Evolutionary conservation across 2,888 invertebrate species (phyloP).

Genomic region (Hecatera dysodea): DNA sequence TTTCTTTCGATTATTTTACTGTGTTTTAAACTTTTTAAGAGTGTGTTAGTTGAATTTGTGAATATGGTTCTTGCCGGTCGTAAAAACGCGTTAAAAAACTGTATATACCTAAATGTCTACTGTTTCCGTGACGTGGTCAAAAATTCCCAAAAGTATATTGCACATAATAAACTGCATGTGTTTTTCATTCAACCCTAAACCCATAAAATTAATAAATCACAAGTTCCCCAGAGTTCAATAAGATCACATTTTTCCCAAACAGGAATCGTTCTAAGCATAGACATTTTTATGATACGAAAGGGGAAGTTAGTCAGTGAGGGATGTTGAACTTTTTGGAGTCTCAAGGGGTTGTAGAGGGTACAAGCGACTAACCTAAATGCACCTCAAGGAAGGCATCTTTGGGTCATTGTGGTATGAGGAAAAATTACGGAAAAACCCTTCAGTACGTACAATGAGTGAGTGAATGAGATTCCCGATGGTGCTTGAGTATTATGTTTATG

Average conservation of each 20-base stretch:
- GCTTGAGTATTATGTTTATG: constrained; percentile 19
- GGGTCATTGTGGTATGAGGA: constrained; percentile 60
- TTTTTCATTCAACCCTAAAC: background rate
- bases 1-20: background rate
- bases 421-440: constrained; percentile 57
- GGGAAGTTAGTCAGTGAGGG: constrained; percentile 47
- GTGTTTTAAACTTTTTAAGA: background rate
- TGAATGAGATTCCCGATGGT: constrained; percentile 44
- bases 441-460: constrained; percentile 32
- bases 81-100: background rate
- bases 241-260: constrained; percentile 35
- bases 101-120: background rate
- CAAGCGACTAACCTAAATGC: constrained; percentile 46
- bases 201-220: constrained; percentile 19
- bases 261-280: constrained; percentile 27
- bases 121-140: background rate
- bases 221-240: constrained; percentile 32
- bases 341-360: constrained; percentile 41
- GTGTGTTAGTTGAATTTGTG: background rate
- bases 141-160: background rate
- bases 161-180: background rate
- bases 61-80: background rate
- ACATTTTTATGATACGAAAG: constrained; percentile 43
- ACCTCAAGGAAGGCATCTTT: constrained; percentile 53
- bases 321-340: constrained; percentile 50